Base-by-base conservation (phyloP, 2,888 invertebrate species). In the Aquatica leii region DNA sequence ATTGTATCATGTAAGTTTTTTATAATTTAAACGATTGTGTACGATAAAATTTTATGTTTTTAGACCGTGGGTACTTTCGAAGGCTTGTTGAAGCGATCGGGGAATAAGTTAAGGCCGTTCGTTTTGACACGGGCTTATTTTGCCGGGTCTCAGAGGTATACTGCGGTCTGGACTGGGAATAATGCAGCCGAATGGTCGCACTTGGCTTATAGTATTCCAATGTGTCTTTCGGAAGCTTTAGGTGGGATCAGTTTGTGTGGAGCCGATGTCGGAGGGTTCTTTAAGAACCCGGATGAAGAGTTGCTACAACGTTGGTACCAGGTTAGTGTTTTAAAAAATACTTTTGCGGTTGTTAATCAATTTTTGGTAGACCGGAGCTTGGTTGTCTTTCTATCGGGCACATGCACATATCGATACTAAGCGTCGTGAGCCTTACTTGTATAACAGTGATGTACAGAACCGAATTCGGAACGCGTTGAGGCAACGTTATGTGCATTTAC, bases 261-360 rank as follows among this genome's bases (percentile, higher is more conserved):
- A 2, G 95, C 98, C 8, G 99, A 99, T 82, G 90, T 99, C 18
- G 98, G 97, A 4, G 99, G 99, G 0, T 99, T 99, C 87, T 99
- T 99, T 84, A 91, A 92, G 69, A 96, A 97, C 82, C 98, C 98
- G 0, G 97, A 98, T 71, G 80, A 88, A 0, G 97, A 99, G 79
- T 86, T 99, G 37, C 86, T 98, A 75, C 88, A 93, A 17, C 86
- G 99, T 62, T 99, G 99, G 99, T 97, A 98, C 80, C 97, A 95
- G n/a, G n/a, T n/a, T n/a, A n/a, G n/a, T n/a, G n/a, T n/a, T n/a
- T n/a, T n/a, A n/a, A n/a, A n/a, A n/a, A n/a, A n/a, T n/a, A n/a
- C n/a, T n/a, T n/a, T n/a, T n/a, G n/a, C n/a, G n/a, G n/a, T n/a
- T n/a, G n/a, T n/a, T n/a, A n/a, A n/a, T n/a, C n/a, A n/a, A n/a